Evolutionary conservation across 2,888 invertebrate genomes (phyloP), one percentile per base, ranked within the genome.

Genomic region (Yponomeuta sedellus): DNA sequence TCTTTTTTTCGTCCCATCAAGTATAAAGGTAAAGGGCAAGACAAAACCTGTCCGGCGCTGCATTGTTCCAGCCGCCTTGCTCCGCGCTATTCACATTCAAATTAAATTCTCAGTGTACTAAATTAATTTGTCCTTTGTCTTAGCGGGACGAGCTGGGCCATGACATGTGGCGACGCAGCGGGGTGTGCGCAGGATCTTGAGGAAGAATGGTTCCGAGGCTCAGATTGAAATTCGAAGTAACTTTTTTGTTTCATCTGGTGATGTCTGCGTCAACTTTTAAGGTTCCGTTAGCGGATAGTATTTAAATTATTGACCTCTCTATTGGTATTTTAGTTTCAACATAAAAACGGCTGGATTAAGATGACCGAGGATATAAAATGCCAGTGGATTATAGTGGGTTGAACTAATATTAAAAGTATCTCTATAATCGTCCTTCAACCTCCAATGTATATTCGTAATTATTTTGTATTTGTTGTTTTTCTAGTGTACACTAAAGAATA

Each of bases 61-160:
- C 82, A 90, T 90, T 91, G 90, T 90, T 90, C 88, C 86, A 90
- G 90, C 90, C 91, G 91, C 88, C 88, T 88, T 91, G 90, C 89
- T 90, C 89, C 91, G 90, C 84, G 91, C 89, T 90, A 90, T 90
- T 91, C 90, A 88, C 88, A 90, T 90, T 91, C 87, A 90, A 91
- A 91, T 91, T 90, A 91, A 91, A 90, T 87, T 88, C 83, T 82
- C 83, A 83, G 89, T 88, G 90, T 91, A 90, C 88, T 87, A 89
- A 88, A 90, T 91, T 91, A 90, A 91, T 91, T 91, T 90, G 90
- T 91, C 91, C 89, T 91, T 91, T 91, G 91, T 91, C 86, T 90
- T 87, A 88, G 85, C 77, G 77, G 73, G 72, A 75, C 77, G 73
- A 75, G 79, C 82, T 81, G 44, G 44, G 44, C 3, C 5, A 52